Percentiles rank a stretch among this genome's conserved stretches.
Conservation (phyloP, 2,113 vertebrate species). For the Tachuris rubrigastra region DNA sequence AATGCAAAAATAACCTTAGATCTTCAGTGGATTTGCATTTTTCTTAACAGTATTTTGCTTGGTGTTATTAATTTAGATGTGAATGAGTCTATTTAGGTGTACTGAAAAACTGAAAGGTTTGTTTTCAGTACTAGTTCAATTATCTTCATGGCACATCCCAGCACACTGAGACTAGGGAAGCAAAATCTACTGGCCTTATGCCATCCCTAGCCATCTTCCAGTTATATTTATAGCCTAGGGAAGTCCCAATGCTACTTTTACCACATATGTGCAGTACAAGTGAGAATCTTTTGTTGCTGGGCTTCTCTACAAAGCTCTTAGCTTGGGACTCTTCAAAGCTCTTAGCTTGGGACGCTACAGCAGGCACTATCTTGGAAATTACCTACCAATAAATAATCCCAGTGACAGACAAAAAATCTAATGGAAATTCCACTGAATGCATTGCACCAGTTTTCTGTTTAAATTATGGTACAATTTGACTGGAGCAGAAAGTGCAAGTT, state of each 20-base stretch:
- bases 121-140: conserved; percentile 1
- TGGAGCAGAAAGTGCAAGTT: background rate
- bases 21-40: background rate
- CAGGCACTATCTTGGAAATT: background rate
- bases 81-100: background rate
- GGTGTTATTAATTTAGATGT: background rate
- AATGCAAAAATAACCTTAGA: background rate
- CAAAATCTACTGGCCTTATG: conserved; percentile 10
- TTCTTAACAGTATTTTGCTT: background rate
- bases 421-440: background rate
- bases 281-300: conserved; percentile 11
- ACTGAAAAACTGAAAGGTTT: background rate
- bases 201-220: conserved; percentile 17
- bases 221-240: conserved; percentile 51
- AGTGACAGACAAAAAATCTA: background rate
- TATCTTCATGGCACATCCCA: background rate
- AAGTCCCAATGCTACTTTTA: conserved; percentile 54
- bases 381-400: background rate
- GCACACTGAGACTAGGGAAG: background rate
- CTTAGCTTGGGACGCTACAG: background rate
- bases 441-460: background rate
- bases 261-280: background rate
- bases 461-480: background rate
- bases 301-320: conserved; percentile 36
- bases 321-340: conserved; percentile 5